Conservation (phyloP, 2,888 invertebrate genomes). For the Stenolophus ochropezus region DNA sequence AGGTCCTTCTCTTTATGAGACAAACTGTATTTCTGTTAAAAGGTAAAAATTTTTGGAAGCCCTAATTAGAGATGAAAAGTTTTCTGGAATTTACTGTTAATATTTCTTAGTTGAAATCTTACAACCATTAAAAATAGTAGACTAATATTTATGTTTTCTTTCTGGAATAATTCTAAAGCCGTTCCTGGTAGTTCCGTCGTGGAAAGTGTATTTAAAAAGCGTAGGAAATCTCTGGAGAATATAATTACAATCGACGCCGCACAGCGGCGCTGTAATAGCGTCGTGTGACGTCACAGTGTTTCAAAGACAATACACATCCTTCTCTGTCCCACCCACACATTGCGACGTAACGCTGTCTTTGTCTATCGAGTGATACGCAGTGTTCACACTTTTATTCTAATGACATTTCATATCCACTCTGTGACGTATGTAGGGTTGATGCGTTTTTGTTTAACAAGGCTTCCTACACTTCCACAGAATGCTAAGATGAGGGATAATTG, state of each 20-base stretch:
- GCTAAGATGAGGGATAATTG: background rate
- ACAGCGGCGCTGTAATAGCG: constrained; percentile 42
- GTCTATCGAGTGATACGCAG: background rate
- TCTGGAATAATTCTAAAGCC: background rate
- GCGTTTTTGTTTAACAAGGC: constrained; percentile 27
- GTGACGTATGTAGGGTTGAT: background rate
- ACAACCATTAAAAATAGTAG: no score
- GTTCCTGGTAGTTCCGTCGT: background rate
- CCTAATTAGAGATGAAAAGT: no score
- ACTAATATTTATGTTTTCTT: background rate
- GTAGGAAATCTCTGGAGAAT: constrained; percentile 58
- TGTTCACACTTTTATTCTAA: constrained; percentile 58
- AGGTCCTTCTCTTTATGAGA: no score
- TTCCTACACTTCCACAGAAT: background rate
- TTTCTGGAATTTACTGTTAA: no score
- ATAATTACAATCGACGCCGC: constrained; percentile 56
- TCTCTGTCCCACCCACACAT: background rate
- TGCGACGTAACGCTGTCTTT: background rate
- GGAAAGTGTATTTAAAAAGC: constrained; percentile 59
- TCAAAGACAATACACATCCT: constrained; percentile 48
- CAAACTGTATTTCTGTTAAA: no score
- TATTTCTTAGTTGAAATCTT: no score
- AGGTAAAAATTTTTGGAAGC: no score
- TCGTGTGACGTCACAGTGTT: constrained; percentile 50
- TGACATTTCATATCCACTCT: constrained; percentile 47